Evolutionary conservation across 1,140 invertebrate genomes (phyloP), one percentile per base, ranked within the genome.

Genomic region (Trachymyrmex cornetzi): DNA sequence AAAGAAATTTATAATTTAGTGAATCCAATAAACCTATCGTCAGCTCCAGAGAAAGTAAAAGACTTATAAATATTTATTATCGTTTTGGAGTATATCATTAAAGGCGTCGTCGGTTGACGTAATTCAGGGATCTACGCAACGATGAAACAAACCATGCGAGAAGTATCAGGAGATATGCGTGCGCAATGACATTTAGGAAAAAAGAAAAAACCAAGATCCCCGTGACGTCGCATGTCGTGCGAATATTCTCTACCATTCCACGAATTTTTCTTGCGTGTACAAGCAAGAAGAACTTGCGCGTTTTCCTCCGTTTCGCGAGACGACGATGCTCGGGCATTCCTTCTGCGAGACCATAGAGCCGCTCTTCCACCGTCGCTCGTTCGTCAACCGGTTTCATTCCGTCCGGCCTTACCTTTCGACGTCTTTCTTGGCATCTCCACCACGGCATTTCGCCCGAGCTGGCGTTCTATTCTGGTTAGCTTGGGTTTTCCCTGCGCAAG

Each of bases 381-480:
- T 63, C 27, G 63, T 75, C 84, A 89, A 89, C 88, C 88, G 88
- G 88, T 89, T 89, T 86, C 50, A 61, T 67, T 75, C 86, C 66
- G 81, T 88, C 61, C 48, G 12, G 19, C 44, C 57, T 66, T 85
- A 64, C 30, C 81, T 89, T 80, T 66, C 80, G 84, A 53, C 79
- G 38, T 81, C 69, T 84, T 61, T 75, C 53, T 75, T 44, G 11
- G 16, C 55, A 19, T 55, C 82, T 63, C 30, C 11, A 48, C 5
- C 12, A 11, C 24, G 34, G 48, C 27, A 53, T 38, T 53, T 85
- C 27, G 14, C 1, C 1, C 3, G 1, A 50, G 57, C 63, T 27
- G 27, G 19, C 44, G 38, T 86, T 77, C 38, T 71, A 44, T 55
- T 50, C 38, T 34, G 19, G 80, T 72, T 27, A 38, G 72, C 53